phyloP scores from a whole-genome alignment of 92 coral and sea anemone genomes.

The Epizoanthus rinbou region DNA sequence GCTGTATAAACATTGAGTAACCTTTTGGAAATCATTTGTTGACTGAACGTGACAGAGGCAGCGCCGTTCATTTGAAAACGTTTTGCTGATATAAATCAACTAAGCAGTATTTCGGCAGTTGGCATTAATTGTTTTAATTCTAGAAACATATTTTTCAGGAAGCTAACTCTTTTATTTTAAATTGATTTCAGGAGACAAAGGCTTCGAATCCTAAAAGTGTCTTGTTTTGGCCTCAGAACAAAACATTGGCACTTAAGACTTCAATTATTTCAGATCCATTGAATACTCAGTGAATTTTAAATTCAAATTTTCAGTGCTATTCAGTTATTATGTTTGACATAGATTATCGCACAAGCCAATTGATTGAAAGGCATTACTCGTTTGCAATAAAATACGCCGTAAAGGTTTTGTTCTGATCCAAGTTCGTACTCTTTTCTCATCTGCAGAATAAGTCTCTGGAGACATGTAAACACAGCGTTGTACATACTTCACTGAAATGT shows the following conservation, averaged over 20 bases:
- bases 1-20: neutral
- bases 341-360: conserved; percentile 33
- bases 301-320: conserved; percentile 45
- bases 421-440: conserved; percentile 10
- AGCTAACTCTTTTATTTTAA: neutral
- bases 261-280: conserved; percentile 37
- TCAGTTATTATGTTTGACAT: conserved; percentile 37
- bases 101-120: neutral
- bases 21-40: conserved; percentile 16
- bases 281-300: conserved; percentile 30
- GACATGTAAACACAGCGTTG: conserved; percentile 6
- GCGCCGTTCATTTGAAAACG: neutral
- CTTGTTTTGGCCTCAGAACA: neutral
- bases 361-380: conserved; percentile 13
- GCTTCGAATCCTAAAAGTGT: neutral
- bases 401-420: conserved; percentile 34
- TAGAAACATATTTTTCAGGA: neutral
- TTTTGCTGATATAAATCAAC: conserved; percentile 16
- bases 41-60: conserved; percentile 22
- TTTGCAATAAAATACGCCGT: conserved; percentile 17
- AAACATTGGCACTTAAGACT: conserved; percentile 25
- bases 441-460: neutral
- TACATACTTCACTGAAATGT: conserved; percentile 26
- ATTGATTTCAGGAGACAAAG: neutral
- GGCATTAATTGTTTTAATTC: neutral